Evolutionary conservation across 1,140 invertebrate species (phyloP).

Genomic region (Macrotrachela quadricornifera): DNA sequence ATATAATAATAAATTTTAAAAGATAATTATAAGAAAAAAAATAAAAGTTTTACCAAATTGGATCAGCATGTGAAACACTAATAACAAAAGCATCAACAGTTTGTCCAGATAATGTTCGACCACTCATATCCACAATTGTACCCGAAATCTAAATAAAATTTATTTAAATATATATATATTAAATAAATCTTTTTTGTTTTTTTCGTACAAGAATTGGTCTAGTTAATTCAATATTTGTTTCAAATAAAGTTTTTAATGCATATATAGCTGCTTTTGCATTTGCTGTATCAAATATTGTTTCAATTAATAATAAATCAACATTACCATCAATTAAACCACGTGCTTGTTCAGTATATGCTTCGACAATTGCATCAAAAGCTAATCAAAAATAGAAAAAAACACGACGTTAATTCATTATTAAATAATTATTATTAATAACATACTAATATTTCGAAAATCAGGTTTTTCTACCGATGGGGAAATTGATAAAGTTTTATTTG

Average conservation of each 20-base stretch:
- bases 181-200: too few relatives aligned
- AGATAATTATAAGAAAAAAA: neutral
- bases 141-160: slow-evolving; percentile 31
- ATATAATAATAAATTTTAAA: neutral
- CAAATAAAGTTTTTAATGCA: slow-evolving; percentile 37
- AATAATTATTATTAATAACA: slow-evolving; percentile 12
- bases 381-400: slow-evolving; percentile 8
- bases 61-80: slow-evolving; percentile 35
- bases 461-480: slow-evolving; percentile 43
- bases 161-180: too few relatives aligned
- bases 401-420: neutral
- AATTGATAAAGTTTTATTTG: slow-evolving; percentile 41
- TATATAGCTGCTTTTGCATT: slow-evolving; percentile 42
- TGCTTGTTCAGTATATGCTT: slow-evolving; percentile 39
- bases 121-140: slow-evolving; percentile 44
- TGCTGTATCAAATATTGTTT: slow-evolving; percentile 44
- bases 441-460: slow-evolving; percentile 40
- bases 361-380: slow-evolving; percentile 39
- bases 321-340: slow-evolving; percentile 37
- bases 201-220: too few relatives aligned
- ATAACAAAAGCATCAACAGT: slow-evolving; percentile 41
- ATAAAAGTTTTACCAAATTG: slow-evolving; percentile 17
- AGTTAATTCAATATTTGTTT: slow-evolving; percentile 12
- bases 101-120: slow-evolving; percentile 43
- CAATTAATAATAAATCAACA: slow-evolving; percentile 39